phyloP scores from a whole-genome alignment of 2,888 invertebrate genomes.

The Rhaphigaster nebulosa region DNA sequence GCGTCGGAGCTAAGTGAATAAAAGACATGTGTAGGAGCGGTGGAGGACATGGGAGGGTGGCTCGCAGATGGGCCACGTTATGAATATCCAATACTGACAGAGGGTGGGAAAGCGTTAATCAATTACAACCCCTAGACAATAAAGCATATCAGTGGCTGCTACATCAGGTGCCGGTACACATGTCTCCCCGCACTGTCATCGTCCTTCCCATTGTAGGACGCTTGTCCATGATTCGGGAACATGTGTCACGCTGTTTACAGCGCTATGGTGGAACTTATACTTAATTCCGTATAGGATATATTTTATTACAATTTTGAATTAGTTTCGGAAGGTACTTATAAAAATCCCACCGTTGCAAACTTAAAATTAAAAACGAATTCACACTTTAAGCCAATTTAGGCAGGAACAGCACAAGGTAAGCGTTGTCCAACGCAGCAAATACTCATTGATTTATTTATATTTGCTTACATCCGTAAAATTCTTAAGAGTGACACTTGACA shows the following conservation, averaged over 20 bases:
- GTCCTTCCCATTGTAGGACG: neutral
- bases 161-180: slow-evolving; percentile 21
- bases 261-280: neutral
- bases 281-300: neutral
- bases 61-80: neutral
- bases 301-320: neutral
- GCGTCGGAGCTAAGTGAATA: slow-evolving; percentile 19
- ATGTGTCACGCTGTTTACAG: neutral
- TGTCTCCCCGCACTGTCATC: slow-evolving; percentile 17
- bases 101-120: slow-evolving; percentile 27
- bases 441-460: no score
- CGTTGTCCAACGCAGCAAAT: no score
- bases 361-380: no score
- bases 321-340: neutral
- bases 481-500: no score
- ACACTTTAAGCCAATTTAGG: no score
- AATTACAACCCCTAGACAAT: slow-evolving; percentile 33
- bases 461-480: no score
- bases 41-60: slow-evolving; percentile 11
- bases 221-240: neutral
- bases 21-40: slow-evolving; percentile 45
- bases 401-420: no score
- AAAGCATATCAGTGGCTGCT: neutral
- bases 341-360: neutral
- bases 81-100: slow-evolving; percentile 37